phyloP scores from a whole-genome alignment of 2,888 invertebrate genomes.

The Gastrophysa polygoni region DNA sequence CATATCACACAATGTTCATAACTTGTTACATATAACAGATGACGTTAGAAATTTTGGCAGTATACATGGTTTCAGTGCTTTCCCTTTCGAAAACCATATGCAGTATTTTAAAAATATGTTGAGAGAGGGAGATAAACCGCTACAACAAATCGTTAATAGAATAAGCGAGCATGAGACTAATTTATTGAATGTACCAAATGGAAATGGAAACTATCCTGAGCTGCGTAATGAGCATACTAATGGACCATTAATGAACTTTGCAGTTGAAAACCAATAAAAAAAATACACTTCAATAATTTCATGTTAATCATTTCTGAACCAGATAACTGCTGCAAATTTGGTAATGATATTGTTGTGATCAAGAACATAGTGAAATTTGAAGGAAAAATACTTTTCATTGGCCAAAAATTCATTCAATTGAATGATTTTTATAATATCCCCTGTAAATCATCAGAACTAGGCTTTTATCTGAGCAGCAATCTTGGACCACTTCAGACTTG shows the following conservation, averaged over 20 bases:
- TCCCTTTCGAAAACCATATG: conserved; percentile 30
- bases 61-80: conserved; percentile 24
- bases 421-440: not conserved
- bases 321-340: not conserved
- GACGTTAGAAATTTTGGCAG: conserved; percentile 28
- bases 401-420: not conserved
- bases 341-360: not conserved
- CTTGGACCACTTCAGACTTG: conserved; percentile 2
- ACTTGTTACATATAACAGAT: conserved; percentile 33
- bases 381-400: not conserved
- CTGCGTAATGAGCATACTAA: not conserved
- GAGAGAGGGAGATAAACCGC: conserved; percentile 19
- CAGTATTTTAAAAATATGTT: conserved; percentile 16
- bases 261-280: not conserved
- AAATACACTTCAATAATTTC: not conserved
- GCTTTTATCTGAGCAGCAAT: not conserved
- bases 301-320: not conserved
- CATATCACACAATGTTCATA: conserved; percentile 40
- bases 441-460: not conserved
- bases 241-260: not conserved
- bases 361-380: not conserved
- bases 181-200: not conserved
- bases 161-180: not conserved
- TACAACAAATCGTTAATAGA: conserved; percentile 24
- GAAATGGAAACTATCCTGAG: not conserved